These are phyloP conservation scores for Synergus laeviventris DNA, from an alignment of 2,888 invertebrate species.

Conservation along the genomic window DNA sequence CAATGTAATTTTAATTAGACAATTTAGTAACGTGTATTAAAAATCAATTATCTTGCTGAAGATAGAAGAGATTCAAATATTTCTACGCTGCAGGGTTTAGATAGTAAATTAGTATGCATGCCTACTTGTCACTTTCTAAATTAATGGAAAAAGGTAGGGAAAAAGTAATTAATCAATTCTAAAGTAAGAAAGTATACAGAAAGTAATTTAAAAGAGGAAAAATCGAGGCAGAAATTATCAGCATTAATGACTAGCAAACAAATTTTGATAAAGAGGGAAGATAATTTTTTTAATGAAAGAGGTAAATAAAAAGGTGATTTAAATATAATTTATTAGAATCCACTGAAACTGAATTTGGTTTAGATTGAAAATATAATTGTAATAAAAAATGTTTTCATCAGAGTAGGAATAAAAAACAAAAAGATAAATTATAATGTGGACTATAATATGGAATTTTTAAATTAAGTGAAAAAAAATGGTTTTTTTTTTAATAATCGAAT, in stretches of 20 bases:
- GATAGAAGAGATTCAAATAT: not conserved
- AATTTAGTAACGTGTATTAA: not conserved
- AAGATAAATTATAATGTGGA: too few species aligned
- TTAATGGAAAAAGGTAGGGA: not conserved
- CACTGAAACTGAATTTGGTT: too few species aligned
- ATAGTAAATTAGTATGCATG: slow-evolving; percentile 2
- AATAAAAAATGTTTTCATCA: too few species aligned
- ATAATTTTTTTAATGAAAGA: not conserved
- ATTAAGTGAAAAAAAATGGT: too few species aligned
- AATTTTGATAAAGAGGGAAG: not conserved
- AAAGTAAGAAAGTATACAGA: not conserved
- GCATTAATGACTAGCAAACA: not conserved
- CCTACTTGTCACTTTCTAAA: not conserved
- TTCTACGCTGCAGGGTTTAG: not conserved
- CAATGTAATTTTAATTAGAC: not conserved
- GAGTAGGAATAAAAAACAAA: too few species aligned
- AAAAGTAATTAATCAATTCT: not conserved
- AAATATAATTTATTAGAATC: not conserved
- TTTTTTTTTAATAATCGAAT: too few species aligned
- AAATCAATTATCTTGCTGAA: not conserved
- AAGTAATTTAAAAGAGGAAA: not conserved
- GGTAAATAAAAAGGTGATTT: not conserved
- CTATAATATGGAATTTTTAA: too few species aligned
- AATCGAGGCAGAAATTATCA: not conserved
- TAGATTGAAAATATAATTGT: too few species aligned